These are phyloP conservation scores for Napeogenes sylphis DNA, from an alignment of 2,888 invertebrate species.

Conservation along the genomic window DNA sequence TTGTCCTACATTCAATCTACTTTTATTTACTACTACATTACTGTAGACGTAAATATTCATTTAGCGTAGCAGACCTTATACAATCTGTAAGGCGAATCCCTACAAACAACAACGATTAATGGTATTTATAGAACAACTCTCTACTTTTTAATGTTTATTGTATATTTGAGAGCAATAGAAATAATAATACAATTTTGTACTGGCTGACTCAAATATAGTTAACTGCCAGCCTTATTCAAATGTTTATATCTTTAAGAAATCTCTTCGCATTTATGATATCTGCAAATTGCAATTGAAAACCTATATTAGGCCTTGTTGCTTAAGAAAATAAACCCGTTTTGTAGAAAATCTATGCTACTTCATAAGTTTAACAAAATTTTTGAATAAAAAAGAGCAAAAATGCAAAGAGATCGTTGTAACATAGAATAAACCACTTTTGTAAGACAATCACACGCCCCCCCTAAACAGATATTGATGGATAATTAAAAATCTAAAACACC, in stretches of 20 bases:
- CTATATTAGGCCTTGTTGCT: conserved; percentile 30
- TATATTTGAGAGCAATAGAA: conserved; percentile 55
- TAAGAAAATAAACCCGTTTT: conserved; percentile 24
- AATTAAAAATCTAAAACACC: neutral
- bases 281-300: conserved; percentile 33
- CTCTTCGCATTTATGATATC: conserved; percentile 49
- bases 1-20: conserved; percentile 26
- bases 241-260: conserved; percentile 25
- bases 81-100: conserved; percentile 20
- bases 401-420: conserved; percentile 38
- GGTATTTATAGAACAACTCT: conserved; percentile 41
- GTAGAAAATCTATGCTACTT: conserved; percentile 26
- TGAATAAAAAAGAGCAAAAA: conserved; percentile 33
- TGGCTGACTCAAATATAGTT: conserved; percentile 46
- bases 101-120: conserved; percentile 41
- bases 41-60: conserved; percentile 1
- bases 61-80: neutral
- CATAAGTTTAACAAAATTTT: conserved; percentile 17
- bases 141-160: conserved; percentile 56
- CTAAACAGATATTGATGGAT: neutral
- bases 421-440: conserved; percentile 8
- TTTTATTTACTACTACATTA: conserved; percentile 11
- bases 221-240: no score
- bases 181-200: conserved; percentile 63
- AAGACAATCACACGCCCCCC: conserved; percentile 9